Evolutionary conservation across 2,888 invertebrate species (phyloP).

Genomic region (Chrysomela aeneicollis): DNA sequence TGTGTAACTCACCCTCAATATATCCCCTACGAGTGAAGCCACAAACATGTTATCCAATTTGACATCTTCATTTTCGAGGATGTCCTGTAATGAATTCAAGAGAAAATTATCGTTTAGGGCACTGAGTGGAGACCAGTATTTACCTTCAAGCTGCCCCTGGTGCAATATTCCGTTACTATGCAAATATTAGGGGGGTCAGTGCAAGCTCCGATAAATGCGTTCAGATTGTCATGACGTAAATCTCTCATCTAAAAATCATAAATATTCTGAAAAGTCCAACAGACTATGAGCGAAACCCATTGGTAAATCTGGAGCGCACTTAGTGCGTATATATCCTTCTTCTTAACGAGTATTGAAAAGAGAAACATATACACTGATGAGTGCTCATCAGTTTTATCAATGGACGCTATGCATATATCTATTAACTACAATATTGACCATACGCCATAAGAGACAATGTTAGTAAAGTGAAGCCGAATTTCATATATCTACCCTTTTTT

Average conservation of each 20-base stretch:
- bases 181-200: conserved; percentile 91
- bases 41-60: conserved; percentile 96
- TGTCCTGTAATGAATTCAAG: conserved; percentile 70
- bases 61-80: conserved; percentile 93
- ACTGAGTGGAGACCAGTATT: no score
- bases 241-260: conserved; percentile 77
- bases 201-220: conserved; percentile 91
- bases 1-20: conserved; percentile 87
- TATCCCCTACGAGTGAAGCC: conserved; percentile 93
- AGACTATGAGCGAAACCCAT: neutral
- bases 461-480: no score
- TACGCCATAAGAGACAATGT: no score
- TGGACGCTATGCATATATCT: no score
- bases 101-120: neutral
- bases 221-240: conserved; percentile 89
- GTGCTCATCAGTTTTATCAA: no score
- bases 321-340: no score
- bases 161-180: conserved; percentile 88
- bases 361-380: no score
- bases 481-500: no score
- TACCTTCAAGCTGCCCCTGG: conserved; percentile 90
- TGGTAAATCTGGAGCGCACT: neutral
- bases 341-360: no score
- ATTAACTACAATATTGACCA: no score
- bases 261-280: neutral